These are phyloP conservation scores for Lota lota DNA, from an alignment of 2,113 vertebrate genomes.

Conservation along the genomic window DNA sequence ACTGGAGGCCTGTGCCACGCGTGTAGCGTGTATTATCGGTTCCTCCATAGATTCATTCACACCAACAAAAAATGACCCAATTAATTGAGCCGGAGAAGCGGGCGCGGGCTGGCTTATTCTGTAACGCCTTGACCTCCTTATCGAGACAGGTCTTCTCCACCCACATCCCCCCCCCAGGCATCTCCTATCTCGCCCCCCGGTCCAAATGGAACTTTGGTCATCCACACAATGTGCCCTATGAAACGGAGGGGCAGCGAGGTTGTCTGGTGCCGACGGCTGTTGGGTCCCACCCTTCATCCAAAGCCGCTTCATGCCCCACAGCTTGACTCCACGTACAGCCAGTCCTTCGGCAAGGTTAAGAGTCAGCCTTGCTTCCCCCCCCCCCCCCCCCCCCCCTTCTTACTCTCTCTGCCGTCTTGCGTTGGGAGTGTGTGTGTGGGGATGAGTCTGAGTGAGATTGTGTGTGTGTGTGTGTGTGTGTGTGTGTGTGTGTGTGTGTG, in stretches of 20 bases:
- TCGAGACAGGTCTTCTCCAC: neutral
- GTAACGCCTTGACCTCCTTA: neutral
- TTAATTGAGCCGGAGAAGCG: too few relatives aligned
- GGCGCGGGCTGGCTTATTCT: too few relatives aligned
- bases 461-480: too few relatives aligned
- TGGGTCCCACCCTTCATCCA: constrained; percentile 35
- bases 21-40: too few relatives aligned
- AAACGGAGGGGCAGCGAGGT: constrained; percentile 14
- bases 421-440: too few relatives aligned
- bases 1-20: too few relatives aligned
- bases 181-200: constrained; percentile 35
- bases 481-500: too few relatives aligned
- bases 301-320: neutral
- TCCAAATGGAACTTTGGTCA: constrained; percentile 49
- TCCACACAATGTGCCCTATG: constrained; percentile 16
- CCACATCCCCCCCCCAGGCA: constrained; percentile 5
- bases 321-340: neutral
- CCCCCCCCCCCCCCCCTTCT: neutral
- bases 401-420: neutral
- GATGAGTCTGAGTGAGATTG: too few relatives aligned
- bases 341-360: too few relatives aligned
- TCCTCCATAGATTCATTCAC: too few relatives aligned
- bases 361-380: neutral
- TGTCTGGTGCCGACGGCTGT: too few relatives aligned
- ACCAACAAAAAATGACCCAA: too few relatives aligned